Percentiles rank a stretch among this genome's conserved stretches.
Evolutionary conservation across 2,797 vertebrate species (phyloP).

Genomic region (Urosaurus nigricauda): DNA sequence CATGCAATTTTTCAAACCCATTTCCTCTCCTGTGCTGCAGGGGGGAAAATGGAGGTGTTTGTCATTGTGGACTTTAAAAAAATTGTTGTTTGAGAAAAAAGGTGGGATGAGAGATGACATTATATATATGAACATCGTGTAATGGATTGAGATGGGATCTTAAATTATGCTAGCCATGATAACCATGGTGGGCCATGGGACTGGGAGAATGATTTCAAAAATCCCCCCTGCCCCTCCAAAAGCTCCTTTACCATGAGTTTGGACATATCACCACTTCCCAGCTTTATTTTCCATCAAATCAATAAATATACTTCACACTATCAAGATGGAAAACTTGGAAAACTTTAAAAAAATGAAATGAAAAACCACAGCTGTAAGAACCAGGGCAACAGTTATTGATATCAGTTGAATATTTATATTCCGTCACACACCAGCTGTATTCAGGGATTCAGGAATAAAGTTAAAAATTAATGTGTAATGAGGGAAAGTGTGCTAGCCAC

Average conservation of each 20-base stretch:
- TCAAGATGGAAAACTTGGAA: background rate
- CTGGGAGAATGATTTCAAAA: too few relatives aligned
- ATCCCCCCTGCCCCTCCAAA: background rate
- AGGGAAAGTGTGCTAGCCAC: background rate
- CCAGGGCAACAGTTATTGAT: background rate
- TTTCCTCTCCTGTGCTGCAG: constrained; percentile 43
- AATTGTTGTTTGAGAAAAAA: background rate
- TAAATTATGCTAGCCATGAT: background rate
- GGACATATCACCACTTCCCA: background rate
- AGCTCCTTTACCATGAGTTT: background rate
- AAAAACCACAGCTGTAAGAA: background rate
- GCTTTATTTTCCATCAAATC: background rate
- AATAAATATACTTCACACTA: background rate
- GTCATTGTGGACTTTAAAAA: constrained; percentile 29
- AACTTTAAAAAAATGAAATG: background rate
- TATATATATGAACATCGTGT: background rate
- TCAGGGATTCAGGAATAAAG: background rate
- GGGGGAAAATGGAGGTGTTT: background rate
- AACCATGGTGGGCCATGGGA: background rate
- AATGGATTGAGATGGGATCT: background rate
- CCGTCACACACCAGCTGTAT: background rate
- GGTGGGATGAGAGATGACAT: background rate
- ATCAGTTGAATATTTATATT: background rate
- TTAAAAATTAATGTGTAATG: background rate
- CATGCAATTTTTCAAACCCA: constrained; percentile 44